Evolutionary conservation across 2,797 vertebrate species (phyloP).

Genomic region (Acanthornis magna): DNA sequence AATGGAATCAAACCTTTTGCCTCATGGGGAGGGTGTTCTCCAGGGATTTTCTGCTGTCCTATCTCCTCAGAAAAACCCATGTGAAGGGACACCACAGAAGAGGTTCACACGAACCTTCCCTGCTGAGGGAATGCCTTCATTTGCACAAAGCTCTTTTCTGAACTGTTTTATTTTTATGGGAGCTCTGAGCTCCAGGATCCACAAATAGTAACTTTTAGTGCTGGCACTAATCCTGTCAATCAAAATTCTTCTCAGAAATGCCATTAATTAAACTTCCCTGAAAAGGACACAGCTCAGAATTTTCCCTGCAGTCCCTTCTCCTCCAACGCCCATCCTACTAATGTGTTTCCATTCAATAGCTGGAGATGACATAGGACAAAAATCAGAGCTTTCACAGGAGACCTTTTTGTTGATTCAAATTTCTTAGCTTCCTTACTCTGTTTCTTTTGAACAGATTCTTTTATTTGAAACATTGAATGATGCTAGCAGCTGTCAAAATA

Average conservation of each 20-base stretch:
- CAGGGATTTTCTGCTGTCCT: not conserved
- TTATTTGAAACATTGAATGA: slow-evolving; percentile 34
- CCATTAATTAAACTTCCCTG: slow-evolving; percentile 9
- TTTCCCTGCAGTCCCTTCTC: not conserved
- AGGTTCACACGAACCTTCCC: slow-evolving; percentile 28
- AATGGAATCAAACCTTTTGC: not conserved
- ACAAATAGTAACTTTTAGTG: slow-evolving; percentile 34
- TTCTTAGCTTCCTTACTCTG: slow-evolving; percentile 22
- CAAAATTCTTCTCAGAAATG: slow-evolving; percentile 28
- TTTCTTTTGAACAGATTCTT: slow-evolving; percentile 62
- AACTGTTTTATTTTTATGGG: slow-evolving; percentile 13
- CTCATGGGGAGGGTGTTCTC: not conserved
- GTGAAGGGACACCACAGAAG: not conserved
- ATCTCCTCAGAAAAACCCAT: not conserved
- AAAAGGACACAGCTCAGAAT: not conserved
- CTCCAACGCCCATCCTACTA: not conserved
- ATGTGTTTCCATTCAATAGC: not conserved
- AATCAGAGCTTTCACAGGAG: not conserved
- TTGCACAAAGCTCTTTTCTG: slow-evolving; percentile 20
- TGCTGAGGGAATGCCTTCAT: slow-evolving; percentile 3
- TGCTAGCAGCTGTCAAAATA: slow-evolving; percentile 61
- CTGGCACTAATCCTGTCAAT: slow-evolving; percentile 25
- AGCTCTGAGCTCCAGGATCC: slow-evolving; percentile 19
- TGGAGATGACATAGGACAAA: slow-evolving; percentile 21
- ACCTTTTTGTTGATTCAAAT: slow-evolving; percentile 30